Conservation (phyloP, 2,113 vertebrate genomes). For the Ochotona curzoniae region DNA sequence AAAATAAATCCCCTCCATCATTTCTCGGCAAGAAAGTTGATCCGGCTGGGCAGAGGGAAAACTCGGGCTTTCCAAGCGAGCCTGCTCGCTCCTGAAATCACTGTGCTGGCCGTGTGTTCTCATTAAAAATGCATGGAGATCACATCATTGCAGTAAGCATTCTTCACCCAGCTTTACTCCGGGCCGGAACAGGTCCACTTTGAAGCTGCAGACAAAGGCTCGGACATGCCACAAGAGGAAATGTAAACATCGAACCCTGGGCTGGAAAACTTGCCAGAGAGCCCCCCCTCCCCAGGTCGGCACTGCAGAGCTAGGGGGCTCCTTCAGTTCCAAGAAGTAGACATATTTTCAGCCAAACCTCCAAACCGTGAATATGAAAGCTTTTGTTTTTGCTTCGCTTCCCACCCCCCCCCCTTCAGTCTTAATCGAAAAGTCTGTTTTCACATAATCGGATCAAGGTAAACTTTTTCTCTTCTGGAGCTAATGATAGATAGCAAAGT, state of each 20-base stretch:
- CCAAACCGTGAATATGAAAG: not conserved
- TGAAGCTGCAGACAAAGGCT: constrained; percentile 81
- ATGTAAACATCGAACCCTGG: constrained; percentile 80
- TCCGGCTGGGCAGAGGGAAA: constrained; percentile 79
- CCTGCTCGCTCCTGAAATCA: constrained; percentile 86
- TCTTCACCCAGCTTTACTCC: constrained; percentile 86
- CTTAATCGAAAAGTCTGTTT: constrained; percentile 62
- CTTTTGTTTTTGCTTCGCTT: not conserved
- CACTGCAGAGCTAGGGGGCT: not conserved
- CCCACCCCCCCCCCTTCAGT: not conserved
- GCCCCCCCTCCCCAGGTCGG: constrained; percentile 61
- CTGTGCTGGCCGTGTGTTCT: constrained; percentile 89
- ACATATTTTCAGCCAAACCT: not conserved
- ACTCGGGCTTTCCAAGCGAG: constrained; percentile 84
- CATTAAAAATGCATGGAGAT: constrained; percentile 91
- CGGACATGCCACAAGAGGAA: constrained; percentile 73
- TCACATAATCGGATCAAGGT: constrained; percentile 4
- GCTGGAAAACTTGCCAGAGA: constrained; percentile 81
- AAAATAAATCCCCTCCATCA: constrained; percentile 81
- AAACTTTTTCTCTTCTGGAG: constrained; percentile 76
- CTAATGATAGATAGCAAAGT: constrained; percentile 39
- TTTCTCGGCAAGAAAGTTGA: constrained; percentile 86
- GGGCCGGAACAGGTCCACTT: constrained; percentile 81
- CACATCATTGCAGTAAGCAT: constrained; percentile 88
- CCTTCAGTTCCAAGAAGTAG: constrained; percentile 38